Evolutionary conservation across 2,113 vertebrate genomes (phyloP).

Genomic region (Oncorhynchus tshawytscha): DNA sequence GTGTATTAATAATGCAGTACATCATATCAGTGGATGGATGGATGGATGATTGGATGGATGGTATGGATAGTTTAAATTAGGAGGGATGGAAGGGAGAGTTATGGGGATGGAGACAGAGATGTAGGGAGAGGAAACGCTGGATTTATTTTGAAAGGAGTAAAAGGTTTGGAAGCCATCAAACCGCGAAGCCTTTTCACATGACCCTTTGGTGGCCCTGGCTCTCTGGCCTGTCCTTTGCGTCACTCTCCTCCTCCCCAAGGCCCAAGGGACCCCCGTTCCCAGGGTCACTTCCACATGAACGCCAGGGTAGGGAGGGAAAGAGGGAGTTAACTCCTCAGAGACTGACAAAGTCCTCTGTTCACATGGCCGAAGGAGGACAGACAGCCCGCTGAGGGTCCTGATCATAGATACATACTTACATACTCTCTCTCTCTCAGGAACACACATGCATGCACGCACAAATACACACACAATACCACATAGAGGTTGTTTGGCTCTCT

Average conservation of each 20-base stretch:
- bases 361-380: neutral
- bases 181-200: conserved; percentile 69
- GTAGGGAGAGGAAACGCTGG: conserved; percentile 61
- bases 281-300: conserved; percentile 65
- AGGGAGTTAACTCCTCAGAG: conserved; percentile 7
- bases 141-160: conserved; percentile 68
- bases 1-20: neutral
- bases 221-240: conserved; percentile 32
- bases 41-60: conserved; percentile 11
- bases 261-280: conserved; percentile 51
- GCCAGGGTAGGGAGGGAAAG: neutral
- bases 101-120: conserved; percentile 15
- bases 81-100: conserved; percentile 12
- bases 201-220: conserved; percentile 47
- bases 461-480: too few relatives aligned
- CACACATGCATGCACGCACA: too few relatives aligned
- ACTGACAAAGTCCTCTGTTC: conserved; percentile 9
- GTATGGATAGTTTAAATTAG: conserved; percentile 40
- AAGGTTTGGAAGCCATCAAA: conserved; percentile 59
- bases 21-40: neutral
- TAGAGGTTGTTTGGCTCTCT: neutral
- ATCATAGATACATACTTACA: too few relatives aligned
- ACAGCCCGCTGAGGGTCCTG: neutral
- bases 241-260: conserved; percentile 32
- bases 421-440: too few relatives aligned